Evolutionary conservation across 2,797 vertebrate species (phyloP).

Genomic region (Anniella stebbinsi): DNA sequence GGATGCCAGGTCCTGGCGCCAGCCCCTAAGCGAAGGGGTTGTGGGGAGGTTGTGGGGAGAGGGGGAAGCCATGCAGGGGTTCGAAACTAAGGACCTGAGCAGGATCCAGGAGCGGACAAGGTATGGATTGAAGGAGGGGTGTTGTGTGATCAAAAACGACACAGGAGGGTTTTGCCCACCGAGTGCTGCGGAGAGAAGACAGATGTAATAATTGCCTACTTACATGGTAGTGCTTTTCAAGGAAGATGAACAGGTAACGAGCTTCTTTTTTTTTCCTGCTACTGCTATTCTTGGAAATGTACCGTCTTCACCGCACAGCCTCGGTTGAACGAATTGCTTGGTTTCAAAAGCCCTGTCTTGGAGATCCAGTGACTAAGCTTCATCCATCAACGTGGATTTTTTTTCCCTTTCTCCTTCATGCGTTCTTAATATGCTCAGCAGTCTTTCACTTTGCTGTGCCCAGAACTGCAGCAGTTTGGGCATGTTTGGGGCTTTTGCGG

Average conservation of each 20-base stretch:
- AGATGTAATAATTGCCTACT: neutral
- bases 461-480: neutral
- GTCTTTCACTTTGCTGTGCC: neutral
- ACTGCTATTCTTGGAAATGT: constrained; percentile 1
- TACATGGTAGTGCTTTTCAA: neutral
- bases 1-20: neutral
- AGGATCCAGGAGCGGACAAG: neutral
- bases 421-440: neutral
- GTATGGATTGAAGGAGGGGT: neutral
- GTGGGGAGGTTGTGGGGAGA: neutral
- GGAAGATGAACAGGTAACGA: neutral
- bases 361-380: neutral
- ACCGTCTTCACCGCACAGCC: neutral
- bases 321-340: neutral
- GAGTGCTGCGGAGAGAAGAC: neutral
- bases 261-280: neutral
- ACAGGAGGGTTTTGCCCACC: neutral
- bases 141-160: neutral
- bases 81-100: no score
- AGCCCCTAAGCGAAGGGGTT: neutral
- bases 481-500: neutral
- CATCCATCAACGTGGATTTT: neutral
- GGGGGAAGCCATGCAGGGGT: no score
- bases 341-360: neutral
- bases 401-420: neutral